These are phyloP conservation scores for Caenorhabditis virilis DNA, from an alignment of 2,888 invertebrate species.

Conservation along the genomic window DNA sequence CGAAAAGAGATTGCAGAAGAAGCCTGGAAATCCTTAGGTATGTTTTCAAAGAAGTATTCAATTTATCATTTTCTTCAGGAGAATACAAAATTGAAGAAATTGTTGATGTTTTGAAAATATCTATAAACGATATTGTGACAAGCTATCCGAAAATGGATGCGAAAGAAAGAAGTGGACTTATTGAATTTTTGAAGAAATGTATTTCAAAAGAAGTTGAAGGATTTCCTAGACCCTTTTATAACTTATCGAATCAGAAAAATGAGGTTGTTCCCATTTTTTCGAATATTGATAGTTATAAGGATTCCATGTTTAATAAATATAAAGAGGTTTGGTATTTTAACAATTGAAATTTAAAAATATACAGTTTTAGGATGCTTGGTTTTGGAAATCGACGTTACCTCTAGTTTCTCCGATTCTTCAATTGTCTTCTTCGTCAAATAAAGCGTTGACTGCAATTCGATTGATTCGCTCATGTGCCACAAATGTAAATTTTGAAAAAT, in stretches of 20 bases:
- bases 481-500: constrained; percentile 1
- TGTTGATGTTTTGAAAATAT: neutral
- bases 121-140: neutral
- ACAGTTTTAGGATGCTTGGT: constrained; percentile 14
- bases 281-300: constrained; percentile 15
- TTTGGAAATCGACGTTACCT: constrained; percentile 23
- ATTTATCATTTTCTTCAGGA: neutral
- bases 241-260: neutral
- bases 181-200: constrained; percentile 6
- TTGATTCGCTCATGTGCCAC: constrained; percentile 13
- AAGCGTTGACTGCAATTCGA: neutral
- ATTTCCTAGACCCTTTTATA: constrained; percentile 19
- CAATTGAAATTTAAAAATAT: too few species aligned
- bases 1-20: neutral
- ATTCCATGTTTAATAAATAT: constrained; percentile 6
- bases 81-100: constrained; percentile 4
- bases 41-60: neutral
- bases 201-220: constrained; percentile 13
- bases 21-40: constrained; percentile 20
- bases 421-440: constrained; percentile 8
- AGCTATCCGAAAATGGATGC: neutral
- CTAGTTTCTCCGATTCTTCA: constrained; percentile 13
- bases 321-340: neutral
- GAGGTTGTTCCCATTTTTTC: constrained; percentile 12
- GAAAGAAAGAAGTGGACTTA: constrained; percentile 10